Evolutionary conservation across 2,113 vertebrate species (phyloP).

Genomic region (Chlamydotis undulata): DNA sequence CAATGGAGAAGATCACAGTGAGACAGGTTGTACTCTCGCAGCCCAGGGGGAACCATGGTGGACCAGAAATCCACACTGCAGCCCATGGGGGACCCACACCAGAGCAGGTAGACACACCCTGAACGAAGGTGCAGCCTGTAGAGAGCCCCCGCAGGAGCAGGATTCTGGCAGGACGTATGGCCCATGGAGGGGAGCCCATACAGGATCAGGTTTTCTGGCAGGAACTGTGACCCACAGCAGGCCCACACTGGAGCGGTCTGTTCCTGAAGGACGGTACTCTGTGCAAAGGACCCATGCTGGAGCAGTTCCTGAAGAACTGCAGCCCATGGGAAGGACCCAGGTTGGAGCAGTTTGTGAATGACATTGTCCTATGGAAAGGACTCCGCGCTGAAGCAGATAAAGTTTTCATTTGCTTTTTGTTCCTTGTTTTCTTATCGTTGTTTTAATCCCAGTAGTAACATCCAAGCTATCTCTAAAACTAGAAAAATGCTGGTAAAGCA

Average conservation of each 20-base stretch:
- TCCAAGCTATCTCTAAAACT: neutral
- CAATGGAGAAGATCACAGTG: neutral
- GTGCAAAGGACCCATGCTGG: neutral
- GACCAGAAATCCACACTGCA: neutral
- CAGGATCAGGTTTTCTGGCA: neutral
- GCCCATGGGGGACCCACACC: neutral
- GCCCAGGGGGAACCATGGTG: neutral
- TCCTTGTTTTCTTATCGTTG: neutral
- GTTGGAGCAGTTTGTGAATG: neutral
- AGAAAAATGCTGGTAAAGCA: neutral
- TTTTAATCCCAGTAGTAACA: neutral
- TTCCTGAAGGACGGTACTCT: no score
- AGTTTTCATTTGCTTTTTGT: neutral
- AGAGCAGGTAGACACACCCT: neutral
- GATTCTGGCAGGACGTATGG: neutral
- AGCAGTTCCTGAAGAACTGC: neutral
- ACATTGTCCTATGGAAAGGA: neutral
- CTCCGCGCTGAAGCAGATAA: neutral
- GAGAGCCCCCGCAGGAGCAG: neutral
- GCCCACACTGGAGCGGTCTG: no score
- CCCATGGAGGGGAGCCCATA: fast-evolving
- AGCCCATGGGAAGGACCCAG: neutral
- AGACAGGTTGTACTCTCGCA: neutral
- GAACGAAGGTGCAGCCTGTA: neutral
- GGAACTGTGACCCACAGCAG: neutral